phyloP scores from a whole-genome alignment of 1,140 invertebrate genomes.

The Olivierus martensii region DNA sequence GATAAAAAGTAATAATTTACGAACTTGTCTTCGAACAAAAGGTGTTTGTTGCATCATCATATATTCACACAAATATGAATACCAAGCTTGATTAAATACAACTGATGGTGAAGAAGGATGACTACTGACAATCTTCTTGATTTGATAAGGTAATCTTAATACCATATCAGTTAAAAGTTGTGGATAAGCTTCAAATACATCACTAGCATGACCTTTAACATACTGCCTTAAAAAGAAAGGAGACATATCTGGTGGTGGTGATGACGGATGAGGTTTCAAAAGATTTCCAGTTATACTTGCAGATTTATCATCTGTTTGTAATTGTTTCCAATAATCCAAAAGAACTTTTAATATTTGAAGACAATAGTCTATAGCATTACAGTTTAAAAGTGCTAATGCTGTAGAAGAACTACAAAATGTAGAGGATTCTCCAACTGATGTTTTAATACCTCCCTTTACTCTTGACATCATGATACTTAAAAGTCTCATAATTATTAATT shows the following conservation, averaged over 20 bases:
- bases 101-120: constrained; percentile 19
- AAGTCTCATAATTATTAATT: constrained; percentile 72
- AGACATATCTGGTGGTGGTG: constrained; percentile 69
- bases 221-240: constrained; percentile 90
- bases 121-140: constrained; percentile 41
- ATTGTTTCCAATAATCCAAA: constrained; percentile 65
- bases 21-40: constrained; percentile 48
- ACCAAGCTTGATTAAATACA: constrained; percentile 46
- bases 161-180: constrained; percentile 90
- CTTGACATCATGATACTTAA: constrained; percentile 62
- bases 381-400: constrained; percentile 7
- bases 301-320: constrained; percentile 29
- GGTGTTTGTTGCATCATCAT: constrained; percentile 66
- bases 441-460: constrained; percentile 45
- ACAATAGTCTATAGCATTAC: constrained; percentile 52
- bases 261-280: constrained; percentile 57
- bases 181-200: constrained; percentile 88
- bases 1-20: constrained; percentile 80
- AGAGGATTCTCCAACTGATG: constrained; percentile 41
- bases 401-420: constrained; percentile 23
- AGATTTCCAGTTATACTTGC: constrained; percentile 31
- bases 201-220: constrained; percentile 74
- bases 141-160: constrained; percentile 83
- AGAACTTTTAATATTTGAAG: constrained; percentile 60
- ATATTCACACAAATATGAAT: constrained; percentile 78